phyloP scores from a whole-genome alignment of 2,113 vertebrate species.

The Bettongia penicillata region DNA sequence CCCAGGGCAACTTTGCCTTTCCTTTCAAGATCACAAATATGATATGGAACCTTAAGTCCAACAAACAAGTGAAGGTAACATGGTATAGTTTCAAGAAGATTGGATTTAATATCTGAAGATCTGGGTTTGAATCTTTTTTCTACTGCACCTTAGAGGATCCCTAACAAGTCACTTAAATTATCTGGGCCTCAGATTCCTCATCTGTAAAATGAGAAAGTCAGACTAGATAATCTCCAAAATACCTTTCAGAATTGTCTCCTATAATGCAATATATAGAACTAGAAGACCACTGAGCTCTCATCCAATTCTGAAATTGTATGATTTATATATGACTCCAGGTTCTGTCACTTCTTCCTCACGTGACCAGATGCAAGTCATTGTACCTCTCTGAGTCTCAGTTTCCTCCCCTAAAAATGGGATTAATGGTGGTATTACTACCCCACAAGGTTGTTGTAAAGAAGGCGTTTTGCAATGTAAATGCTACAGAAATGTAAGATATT shows the following conservation, averaged over 20 bases:
- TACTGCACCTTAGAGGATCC: not conserved
- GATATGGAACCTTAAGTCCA: not conserved
- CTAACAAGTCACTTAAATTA: too few relatives aligned
- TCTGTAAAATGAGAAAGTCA: not conserved
- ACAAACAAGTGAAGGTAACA: not conserved
- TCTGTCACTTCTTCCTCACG: not conserved
- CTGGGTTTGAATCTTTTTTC: not conserved
- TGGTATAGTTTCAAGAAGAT: not conserved
- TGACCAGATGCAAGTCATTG: not conserved
- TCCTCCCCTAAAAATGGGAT: not conserved
- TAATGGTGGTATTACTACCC: not conserved
- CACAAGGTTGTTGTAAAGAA: not conserved
- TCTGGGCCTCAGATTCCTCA: not conserved
- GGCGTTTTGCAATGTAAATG: not conserved
- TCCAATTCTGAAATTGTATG: not conserved
- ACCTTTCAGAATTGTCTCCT: not conserved
- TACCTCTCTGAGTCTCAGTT: not conserved
- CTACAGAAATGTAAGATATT: not conserved
- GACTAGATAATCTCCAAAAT: not conserved
- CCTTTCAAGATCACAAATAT: not conserved
- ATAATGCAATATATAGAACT: not conserved
- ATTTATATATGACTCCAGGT: not conserved
- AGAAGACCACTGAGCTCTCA: not conserved
- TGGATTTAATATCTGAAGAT: not conserved
- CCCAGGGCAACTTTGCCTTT: not conserved